Base-by-base conservation (phyloP, 1,140 invertebrate genomes). In the Solen grandis region DNA sequence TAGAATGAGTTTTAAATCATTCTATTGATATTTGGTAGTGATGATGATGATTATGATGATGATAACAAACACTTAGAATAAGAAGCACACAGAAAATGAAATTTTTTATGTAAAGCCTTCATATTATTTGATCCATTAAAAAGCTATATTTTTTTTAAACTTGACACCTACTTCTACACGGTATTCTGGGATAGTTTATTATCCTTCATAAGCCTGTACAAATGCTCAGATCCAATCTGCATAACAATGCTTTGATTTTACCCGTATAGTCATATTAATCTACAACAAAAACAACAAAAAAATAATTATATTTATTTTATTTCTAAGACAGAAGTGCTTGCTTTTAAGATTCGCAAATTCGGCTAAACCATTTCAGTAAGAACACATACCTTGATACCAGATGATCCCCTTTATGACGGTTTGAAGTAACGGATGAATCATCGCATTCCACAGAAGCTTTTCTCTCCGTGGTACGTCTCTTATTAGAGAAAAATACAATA, bases 371-470 rank as follows among this genome's bases (percentile, higher is more conserved):
- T 27, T 8, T n/a, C 10, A 2, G 1, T 19, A 22, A 27, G 10
- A n/a, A 50, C 33, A 65, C 66, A 19, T 85, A 88, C 87, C 87
- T 87, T 89, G 88, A 78, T 89, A 89, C 88, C 88, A 89, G 14
- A 89, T 74, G 33, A 59, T 83, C 52, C 86, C 88, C 69, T 87
- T 85, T 13, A 88, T 88, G 2, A 84, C 72, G 59, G 86, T 85
- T 29, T 73, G 83, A 10, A 85, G 60, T 27, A 89, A 69, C 19
- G 88, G 88, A 41, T 81, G 52, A 19, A 89, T 84, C 88, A 89
- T 89, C 25, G 83, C 85, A 77, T 89, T 88, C 78, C 84, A 89
- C 33, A 88, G 46, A n/a, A n/a, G n/a, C n/a, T n/a, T n/a, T n/a
- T n/a, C n/a, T n/a, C n/a, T n/a, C n/a, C n/a, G n/a, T n/a, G n/a